Evolutionary conservation across 2,888 invertebrate genomes (phyloP), one percentile per base, ranked within the genome.

Genomic region (Scaptomyza parva): DNA sequence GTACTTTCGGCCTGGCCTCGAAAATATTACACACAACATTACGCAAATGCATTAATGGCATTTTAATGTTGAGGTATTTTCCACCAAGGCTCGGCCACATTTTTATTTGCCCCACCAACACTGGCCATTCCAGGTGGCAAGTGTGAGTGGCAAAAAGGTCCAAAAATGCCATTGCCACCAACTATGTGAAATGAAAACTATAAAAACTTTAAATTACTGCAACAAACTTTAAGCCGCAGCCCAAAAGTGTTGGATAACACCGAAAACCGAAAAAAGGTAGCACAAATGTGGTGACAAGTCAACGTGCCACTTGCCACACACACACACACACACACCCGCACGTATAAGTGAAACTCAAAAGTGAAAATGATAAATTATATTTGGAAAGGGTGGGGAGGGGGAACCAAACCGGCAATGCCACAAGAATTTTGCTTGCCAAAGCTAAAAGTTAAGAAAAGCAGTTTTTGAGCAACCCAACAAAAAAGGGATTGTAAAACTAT

Each of bases 21-120:
- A n/a, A n/a, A 28, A 28, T 28, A 28, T 28, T 74, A 79, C 78
- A 78, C 70, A 78, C 73, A 85, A 85, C 82, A 85, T 82, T 84
- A 86, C 83, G 78, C 74, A 83, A 86, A 81, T 83, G 83, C 86
- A 83, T 84, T 86, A 86, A 83, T 83, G 82, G 82, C 86, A 86
- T 83, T 83, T 83, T 83, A 83, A 83, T 86, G 82, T 83, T 86
- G 83, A 83, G 82, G 86, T 86, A 86, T 76, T 78, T 76, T 37
- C 17, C 63, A 50, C 22, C 0, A 64, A 41, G 60, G 17, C 51
- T 35, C 26, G 17, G 17, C 55, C 20, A 6, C 6, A 6, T 41
- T 24, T 55, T 30, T n/a, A 12, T 20, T 9, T 11, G n/a, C 28
- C 37, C 12, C 28, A 7, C 28, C 28, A n/a, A 17, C 14, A 8